Percentiles rank a stretch among this genome's conserved stretches.
Conservation (phyloP, 2,888 invertebrate genomes). For the Luffia ferchaultella region DNA sequence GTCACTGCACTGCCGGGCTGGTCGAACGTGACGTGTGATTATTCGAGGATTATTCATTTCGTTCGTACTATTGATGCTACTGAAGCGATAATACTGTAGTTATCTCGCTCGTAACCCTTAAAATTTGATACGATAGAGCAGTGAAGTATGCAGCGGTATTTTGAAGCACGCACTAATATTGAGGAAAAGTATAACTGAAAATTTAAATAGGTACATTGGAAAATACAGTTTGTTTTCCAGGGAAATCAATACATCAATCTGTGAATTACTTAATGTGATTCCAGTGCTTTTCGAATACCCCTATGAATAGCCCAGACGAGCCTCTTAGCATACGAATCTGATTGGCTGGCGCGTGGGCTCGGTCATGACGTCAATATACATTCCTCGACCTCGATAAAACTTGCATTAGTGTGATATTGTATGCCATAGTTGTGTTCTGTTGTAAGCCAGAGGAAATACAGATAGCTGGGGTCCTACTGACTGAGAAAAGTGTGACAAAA, state of each 20-base stretch:
- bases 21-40: not conserved
- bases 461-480: no score
- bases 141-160: conserved; percentile 12
- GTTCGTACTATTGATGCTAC: no score
- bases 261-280: no score
- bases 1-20: no score
- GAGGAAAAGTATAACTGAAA: not conserved
- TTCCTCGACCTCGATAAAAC: conserved; percentile 39
- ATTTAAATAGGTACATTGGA: not conserved
- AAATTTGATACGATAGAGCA: conserved; percentile 18
- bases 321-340: conserved; percentile 63
- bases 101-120: conserved; percentile 34
- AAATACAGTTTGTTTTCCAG: no score
- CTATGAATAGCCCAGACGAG: conserved; percentile 57
- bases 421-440: not conserved
- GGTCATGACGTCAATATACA: conserved; percentile 56
- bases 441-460: no score
- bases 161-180: not conserved
- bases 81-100: conserved; percentile 29
- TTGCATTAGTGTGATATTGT: not conserved
- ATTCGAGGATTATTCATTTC: no score
- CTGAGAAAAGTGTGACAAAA: no score
- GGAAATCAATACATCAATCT: no score
- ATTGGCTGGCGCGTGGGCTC: conserved; percentile 61
- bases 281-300: not conserved